Evolutionary conservation across 2,797 vertebrate species (phyloP).

Genomic region (Silurus lanzhouensis): DNA sequence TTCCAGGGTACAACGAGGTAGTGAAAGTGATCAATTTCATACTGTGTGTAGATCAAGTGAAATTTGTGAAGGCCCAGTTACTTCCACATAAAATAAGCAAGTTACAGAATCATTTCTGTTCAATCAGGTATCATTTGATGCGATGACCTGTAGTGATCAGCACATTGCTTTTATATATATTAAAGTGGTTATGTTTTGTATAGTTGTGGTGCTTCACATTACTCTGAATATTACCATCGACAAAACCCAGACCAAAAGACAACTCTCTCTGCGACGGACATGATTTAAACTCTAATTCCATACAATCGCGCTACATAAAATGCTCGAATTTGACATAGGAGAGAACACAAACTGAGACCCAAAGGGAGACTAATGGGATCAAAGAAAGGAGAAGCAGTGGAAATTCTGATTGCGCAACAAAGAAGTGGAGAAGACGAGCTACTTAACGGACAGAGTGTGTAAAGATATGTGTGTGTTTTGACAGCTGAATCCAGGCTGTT

Average conservation of each 20-base stretch:
- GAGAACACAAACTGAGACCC: background rate
- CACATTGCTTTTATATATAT: background rate
- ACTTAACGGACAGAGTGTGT: constrained; percentile 60
- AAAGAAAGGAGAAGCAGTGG: background rate
- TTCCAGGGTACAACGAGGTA: background rate
- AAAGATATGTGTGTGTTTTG: constrained; percentile 89
- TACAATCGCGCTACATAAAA: background rate
- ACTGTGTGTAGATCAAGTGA: background rate
- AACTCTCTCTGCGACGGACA: background rate
- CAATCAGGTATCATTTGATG: background rate
- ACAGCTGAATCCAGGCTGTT: constrained; percentile 98
- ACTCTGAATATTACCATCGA: background rate
- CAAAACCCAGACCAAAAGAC: background rate
- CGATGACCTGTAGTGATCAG: background rate
- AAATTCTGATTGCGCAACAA: constrained; percentile 32
- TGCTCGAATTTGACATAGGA: background rate
- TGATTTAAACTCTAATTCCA: background rate
- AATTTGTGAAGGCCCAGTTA: background rate
- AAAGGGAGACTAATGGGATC: background rate
- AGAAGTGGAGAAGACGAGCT: constrained; percentile 50
- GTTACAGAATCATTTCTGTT: background rate
- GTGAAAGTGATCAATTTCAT: background rate
- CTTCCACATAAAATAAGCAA: background rate
- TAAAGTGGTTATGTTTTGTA: background rate
- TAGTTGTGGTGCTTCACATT: constrained; percentile 55